Conservation (phyloP, 2,797 vertebrate genomes). For the Phrynocephalus forsythii region DNA sequence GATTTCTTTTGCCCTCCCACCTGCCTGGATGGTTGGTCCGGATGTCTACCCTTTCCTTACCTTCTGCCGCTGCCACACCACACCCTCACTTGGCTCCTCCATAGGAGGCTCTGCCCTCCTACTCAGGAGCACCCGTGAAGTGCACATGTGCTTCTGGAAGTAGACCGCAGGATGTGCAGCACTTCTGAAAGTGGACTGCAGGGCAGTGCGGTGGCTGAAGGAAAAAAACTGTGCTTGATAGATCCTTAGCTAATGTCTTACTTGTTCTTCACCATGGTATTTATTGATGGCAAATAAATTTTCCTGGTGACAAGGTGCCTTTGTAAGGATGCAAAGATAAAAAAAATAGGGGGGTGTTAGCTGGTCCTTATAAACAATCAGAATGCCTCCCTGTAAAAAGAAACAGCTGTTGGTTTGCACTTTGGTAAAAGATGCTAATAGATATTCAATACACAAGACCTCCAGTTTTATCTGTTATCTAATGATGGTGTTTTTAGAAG, state of each 20-base stretch:
- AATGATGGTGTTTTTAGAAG: conserved; percentile 23
- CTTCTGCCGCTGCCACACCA: too few species aligned
- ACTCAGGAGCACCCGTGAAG: too few species aligned
- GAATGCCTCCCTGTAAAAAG: conserved; percentile 59
- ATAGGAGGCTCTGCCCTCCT: too few species aligned
- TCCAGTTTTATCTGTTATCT: conserved; percentile 39
- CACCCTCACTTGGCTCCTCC: too few species aligned
- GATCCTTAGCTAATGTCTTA: conserved; percentile 70
- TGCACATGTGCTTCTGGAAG: too few species aligned
- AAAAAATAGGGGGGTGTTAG: conserved; percentile 54
- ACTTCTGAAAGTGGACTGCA: too few species aligned
- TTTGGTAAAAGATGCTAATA: conserved; percentile 37
- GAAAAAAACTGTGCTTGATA: conserved; percentile 56
- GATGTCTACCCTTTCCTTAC: too few species aligned
- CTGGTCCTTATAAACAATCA: conserved; percentile 66
- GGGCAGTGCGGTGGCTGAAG: too few species aligned
- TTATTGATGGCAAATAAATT: conserved; percentile 76
- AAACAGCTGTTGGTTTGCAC: conserved; percentile 56
- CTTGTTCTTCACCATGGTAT: conserved; percentile 73
- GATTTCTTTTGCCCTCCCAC: too few species aligned
- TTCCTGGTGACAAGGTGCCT: conserved; percentile 72
- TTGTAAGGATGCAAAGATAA: conserved; percentile 71
- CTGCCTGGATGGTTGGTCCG: too few species aligned
- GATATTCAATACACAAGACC: conserved; percentile 16
- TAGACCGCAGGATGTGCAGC: too few species aligned